A percentile compares a stretch with the other conserved stretches of the same genome.
phyloP scores from a whole-genome alignment of 2,797 vertebrate species.

The Phalanger gymnotis region DNA sequence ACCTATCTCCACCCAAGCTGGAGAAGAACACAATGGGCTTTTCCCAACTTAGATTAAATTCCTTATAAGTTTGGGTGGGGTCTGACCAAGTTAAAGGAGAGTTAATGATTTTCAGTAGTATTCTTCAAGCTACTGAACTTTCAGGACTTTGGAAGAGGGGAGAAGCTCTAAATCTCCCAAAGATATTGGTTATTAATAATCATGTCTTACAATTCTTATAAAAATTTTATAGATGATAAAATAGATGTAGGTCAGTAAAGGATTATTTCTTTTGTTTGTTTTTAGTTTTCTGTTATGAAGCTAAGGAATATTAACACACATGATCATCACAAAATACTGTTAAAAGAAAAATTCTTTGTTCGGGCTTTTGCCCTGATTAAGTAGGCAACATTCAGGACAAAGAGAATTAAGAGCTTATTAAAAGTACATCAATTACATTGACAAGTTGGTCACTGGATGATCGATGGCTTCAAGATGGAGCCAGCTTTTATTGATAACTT shows the following conservation, averaged over 20 bases:
- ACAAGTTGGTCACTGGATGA: neutral
- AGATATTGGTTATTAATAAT: too few relatives aligned
- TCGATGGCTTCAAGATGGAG: neutral
- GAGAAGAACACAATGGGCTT: neutral
- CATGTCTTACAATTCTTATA: neutral
- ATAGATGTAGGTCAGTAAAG: neutral
- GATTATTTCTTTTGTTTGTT: neutral
- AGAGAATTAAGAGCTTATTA: neutral
- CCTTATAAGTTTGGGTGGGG: neutral
- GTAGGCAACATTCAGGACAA: neutral
- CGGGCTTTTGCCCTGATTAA: neutral
- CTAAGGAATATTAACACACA: neutral
- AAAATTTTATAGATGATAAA: neutral
- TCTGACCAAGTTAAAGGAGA: neutral
- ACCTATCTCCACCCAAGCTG: neutral
- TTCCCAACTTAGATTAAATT: neutral
- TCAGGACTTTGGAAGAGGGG: neutral
- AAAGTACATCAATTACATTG: neutral
- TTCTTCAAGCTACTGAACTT: neutral
- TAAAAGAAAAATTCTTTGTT: neutral
- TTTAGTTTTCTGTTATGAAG: neutral
- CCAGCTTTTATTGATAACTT: neutral
- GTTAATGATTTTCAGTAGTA: neutral
- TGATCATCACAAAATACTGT: neutral
- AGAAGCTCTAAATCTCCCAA: too few relatives aligned